Percentiles rank a stretch among this genome's conserved stretches.
Conservation (phyloP, 1,140 invertebrate genomes). For the Drosophila kurseongensis region DNA sequence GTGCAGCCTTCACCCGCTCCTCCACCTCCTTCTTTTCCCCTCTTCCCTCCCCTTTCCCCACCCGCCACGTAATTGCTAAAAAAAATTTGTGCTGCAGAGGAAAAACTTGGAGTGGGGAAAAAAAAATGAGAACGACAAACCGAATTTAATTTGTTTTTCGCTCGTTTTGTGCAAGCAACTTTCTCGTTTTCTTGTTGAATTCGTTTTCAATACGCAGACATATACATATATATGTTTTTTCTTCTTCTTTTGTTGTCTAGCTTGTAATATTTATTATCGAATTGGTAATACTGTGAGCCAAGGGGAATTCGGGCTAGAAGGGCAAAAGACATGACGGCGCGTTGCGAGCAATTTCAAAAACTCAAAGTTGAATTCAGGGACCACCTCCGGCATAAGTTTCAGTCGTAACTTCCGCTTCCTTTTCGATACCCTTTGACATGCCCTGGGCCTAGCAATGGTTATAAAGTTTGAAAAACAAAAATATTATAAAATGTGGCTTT, state of each 20-base stretch:
- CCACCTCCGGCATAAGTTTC: constrained; percentile 58
- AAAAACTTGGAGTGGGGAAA: constrained; percentile 37
- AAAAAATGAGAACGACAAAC: constrained; percentile 71
- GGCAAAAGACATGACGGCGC: constrained; percentile 56
- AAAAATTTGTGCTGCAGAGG: constrained; percentile 52
- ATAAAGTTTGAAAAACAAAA: no score
- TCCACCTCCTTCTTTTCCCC: neutral
- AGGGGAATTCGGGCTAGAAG: constrained; percentile 5
- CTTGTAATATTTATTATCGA: constrained; percentile 82
- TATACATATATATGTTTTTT: constrained; percentile 29
- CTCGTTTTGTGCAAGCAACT: constrained; percentile 71
- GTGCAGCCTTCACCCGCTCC: constrained; percentile 22
- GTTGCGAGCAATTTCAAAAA: constrained; percentile 69
- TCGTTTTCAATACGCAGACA: constrained; percentile 50
- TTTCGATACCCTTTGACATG: constrained; percentile 3
- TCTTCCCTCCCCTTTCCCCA: neutral
- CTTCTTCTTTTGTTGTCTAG: constrained; percentile 68
- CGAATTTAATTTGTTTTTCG: constrained; percentile 79
- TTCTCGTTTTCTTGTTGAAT: constrained; percentile 59
- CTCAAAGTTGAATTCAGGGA: constrained; percentile 40
- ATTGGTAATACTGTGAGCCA: constrained; percentile 54
- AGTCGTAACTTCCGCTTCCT: constrained; percentile 49
- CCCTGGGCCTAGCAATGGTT: no score
- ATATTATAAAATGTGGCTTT: neutral
- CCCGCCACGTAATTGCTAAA: constrained; percentile 66